Base-by-base conservation (phyloP, 2,888 invertebrate species). In the Pachydiplax longipennis region DNA sequence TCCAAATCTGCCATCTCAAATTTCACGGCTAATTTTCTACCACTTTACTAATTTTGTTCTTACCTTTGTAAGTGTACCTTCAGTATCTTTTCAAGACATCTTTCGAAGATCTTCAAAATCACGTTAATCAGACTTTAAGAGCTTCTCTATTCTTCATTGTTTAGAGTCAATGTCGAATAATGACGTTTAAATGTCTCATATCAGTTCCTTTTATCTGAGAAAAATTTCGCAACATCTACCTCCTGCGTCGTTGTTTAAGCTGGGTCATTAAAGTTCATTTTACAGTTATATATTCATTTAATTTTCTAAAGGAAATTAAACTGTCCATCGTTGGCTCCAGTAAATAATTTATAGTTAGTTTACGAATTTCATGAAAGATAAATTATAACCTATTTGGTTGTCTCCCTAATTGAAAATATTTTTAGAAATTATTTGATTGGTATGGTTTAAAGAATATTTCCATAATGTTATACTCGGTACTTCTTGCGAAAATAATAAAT, bases 1-100 rank as follows among this genome's bases (percentile, higher is more conserved):
- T n/a, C 37, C 22, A 61, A 48, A n/a, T 37, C 37, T 87, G 58
- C 61, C 87, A 87, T 87, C 87, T 87, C 58, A 15, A 40, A 40
- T 87, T 87, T 87, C 87, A 61, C 87, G 87, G 87, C 61, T 61
- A 87, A 87, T 87, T 87, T 87, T 87, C 87, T 87, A 87, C 35
- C 58, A 65, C 37, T 87, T 65, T 65, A 37, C 87, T 65, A 61
- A 87, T n/a, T 61, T 87, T 82, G 25, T 61, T 53, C 37, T 61
- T 87, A 53, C 58, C 18, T 65, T 37, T 37, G 73, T 73, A 73
- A 73, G 31, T 22, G 73, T 65, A 31, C 12, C 25, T 22, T 31
- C 12, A 15, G 22, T 73, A 25, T 73, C 73, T 25, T 31, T 31
- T 12, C 0, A 31, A 31, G 25, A 25, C 73, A 73, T 37, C 81